These are phyloP conservation scores for Bruchidius siliquastri DNA, from an alignment of 2,888 invertebrate genomes.

Conservation along the genomic window DNA sequence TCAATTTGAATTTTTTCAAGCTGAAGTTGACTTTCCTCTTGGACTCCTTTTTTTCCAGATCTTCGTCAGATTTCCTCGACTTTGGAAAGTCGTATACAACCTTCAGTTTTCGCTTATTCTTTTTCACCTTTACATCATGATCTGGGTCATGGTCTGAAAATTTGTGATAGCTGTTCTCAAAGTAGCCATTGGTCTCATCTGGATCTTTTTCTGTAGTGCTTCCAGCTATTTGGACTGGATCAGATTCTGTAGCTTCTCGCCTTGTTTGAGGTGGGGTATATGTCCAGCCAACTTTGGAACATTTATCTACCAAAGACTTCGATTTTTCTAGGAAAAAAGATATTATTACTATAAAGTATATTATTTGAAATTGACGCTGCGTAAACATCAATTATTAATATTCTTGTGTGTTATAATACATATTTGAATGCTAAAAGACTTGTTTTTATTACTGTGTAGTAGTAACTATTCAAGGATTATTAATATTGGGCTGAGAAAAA, in stretches of 20 bases:
- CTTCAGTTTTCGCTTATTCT: not conserved
- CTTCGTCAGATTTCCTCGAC: not conserved
- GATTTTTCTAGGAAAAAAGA: constrained; percentile 2
- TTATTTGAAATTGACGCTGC: no score
- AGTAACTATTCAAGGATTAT: no score
- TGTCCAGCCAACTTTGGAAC: constrained; percentile 11
- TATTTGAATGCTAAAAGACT: no score
- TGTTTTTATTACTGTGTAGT: no score
- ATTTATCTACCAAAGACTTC: constrained; percentile 7
- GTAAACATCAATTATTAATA: no score
- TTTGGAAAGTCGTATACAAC: not conserved
- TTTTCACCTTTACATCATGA: not conserved
- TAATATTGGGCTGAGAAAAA: no score
- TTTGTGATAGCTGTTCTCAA: not conserved
- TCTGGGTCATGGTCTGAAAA: not conserved
- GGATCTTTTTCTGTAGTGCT: not conserved
- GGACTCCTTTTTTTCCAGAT: not conserved
- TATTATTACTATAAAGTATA: no score
- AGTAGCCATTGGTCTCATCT: not conserved
- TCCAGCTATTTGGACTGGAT: not conserved
- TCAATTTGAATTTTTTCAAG: constrained; percentile 17
- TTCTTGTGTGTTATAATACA: no score
- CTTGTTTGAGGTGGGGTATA: constrained; percentile 7
- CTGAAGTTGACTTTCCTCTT: constrained; percentile 11
- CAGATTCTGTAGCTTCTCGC: not conserved